phyloP scores from a whole-genome alignment of 2,888 invertebrate genomes.

The Ctenicera cuprea region DNA sequence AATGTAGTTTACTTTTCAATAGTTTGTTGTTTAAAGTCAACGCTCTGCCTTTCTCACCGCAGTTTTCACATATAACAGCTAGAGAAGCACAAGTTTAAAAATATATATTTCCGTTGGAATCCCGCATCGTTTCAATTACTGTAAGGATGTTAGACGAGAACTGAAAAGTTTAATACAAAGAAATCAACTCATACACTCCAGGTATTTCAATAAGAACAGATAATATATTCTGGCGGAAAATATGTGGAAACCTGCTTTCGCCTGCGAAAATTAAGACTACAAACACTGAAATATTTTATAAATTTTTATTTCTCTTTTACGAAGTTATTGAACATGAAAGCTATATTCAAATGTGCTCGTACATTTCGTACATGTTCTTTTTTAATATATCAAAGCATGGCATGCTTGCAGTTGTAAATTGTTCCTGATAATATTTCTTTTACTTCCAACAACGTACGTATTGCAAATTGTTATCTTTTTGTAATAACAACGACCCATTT shows the following conservation, averaged over 20 bases:
- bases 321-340: too few relatives aligned
- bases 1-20: slow-evolving; percentile 20
- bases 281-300: too few relatives aligned
- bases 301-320: too few relatives aligned
- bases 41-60: background rate
- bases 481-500: too few relatives aligned
- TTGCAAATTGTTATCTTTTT: too few relatives aligned
- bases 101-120: slow-evolving; percentile 21
- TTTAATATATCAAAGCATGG: too few relatives aligned
- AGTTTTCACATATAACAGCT: background rate
- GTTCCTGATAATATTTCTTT: too few relatives aligned
- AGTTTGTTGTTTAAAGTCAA: slow-evolving; percentile 22
- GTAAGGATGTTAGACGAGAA: slow-evolving; percentile 1
- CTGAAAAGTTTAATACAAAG: slow-evolving; percentile 18
- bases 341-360: too few relatives aligned
- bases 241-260: background rate
- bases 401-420: too few relatives aligned
- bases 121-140: slow-evolving; percentile 23
- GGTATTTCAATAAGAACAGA: slow-evolving; percentile 12
- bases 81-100: background rate
- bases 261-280: background rate
- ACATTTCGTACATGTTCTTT: too few relatives aligned
- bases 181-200: slow-evolving; percentile 25
- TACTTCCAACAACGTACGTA: too few relatives aligned
- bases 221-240: slow-evolving; percentile 14